These are phyloP conservation scores for Mesocricetus auratus DNA, from an alignment of 2,113 vertebrate species.

Conservation along the genomic window DNA sequence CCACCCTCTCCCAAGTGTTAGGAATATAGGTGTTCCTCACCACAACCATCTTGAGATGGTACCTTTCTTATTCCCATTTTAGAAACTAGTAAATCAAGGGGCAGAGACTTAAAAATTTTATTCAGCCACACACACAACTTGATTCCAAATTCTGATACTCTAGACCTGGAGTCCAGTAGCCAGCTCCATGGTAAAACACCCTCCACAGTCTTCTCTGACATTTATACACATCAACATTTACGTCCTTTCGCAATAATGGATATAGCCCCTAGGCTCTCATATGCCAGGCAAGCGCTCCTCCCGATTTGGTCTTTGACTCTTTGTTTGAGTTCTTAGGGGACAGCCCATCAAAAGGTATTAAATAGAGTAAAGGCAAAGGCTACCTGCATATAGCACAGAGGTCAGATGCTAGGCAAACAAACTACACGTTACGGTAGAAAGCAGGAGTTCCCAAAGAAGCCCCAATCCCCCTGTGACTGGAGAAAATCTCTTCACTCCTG, in stretches of 20 bases:
- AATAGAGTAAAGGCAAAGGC: background rate
- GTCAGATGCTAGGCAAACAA: background rate
- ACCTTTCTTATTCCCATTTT: background rate
- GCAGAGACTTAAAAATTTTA: background rate
- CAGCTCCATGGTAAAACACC: background rate
- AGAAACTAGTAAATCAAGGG: conserved; percentile 12
- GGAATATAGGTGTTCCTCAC: background rate
- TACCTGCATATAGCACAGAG: background rate
- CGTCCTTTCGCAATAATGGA: background rate
- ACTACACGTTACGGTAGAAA: background rate
- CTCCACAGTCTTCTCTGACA: background rate
- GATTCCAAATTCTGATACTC: background rate
- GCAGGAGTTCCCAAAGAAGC: background rate
- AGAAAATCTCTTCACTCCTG: background rate
- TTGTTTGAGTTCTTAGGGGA: background rate
- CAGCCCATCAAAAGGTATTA: background rate
- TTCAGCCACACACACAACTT: background rate
- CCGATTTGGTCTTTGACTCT: background rate
- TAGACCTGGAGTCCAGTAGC: background rate
- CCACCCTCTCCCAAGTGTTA: background rate
- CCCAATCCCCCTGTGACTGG: background rate
- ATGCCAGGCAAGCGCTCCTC: background rate
- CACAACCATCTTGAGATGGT: background rate
- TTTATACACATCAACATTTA: background rate
- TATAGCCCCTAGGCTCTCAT: background rate